Evolutionary conservation across 2,888 invertebrate species (phyloP).

Genomic region (Salticus scenicus): DNA sequence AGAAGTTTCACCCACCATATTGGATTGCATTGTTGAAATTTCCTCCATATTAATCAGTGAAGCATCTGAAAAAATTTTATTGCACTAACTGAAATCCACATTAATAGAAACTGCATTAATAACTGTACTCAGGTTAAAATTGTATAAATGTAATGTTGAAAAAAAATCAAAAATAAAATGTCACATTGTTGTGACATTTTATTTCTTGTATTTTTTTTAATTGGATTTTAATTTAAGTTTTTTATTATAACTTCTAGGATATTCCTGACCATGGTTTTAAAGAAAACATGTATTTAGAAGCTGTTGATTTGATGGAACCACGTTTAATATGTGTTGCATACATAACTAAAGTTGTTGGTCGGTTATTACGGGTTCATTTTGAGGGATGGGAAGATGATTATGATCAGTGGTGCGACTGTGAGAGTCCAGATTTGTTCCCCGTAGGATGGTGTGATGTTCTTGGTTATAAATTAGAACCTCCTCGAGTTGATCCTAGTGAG

Average conservation of each 20-base stretch:
- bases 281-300: conserved; percentile 94
- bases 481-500: conserved; percentile 51
- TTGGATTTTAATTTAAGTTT: too few relatives aligned
- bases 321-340: conserved; percentile 96
- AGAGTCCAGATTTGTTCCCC: conserved; percentile 96
- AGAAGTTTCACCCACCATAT: too few relatives aligned
- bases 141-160: too few relatives aligned
- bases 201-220: too few relatives aligned
- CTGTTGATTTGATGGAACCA: conserved; percentile 98
- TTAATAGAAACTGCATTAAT: too few relatives aligned
- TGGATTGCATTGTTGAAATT: too few relatives aligned
- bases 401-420: conserved; percentile 98
- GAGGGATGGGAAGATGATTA: conserved; percentile 98
- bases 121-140: too few relatives aligned
- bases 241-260: not conserved
- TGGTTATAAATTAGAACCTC: conserved; percentile 83
- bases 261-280: conserved; percentile 92
- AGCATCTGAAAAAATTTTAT: too few relatives aligned
- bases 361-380: conserved; percentile 92
- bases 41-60: too few relatives aligned
- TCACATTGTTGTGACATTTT: too few relatives aligned
- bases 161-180: too few relatives aligned
- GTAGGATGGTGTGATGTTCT: conserved; percentile 97
- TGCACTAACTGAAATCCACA: too few relatives aligned
- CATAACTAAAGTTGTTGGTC: conserved; percentile 92